phyloP scores from a whole-genome alignment of 1,140 invertebrate genomes.

The Gryon sp. region DNA sequence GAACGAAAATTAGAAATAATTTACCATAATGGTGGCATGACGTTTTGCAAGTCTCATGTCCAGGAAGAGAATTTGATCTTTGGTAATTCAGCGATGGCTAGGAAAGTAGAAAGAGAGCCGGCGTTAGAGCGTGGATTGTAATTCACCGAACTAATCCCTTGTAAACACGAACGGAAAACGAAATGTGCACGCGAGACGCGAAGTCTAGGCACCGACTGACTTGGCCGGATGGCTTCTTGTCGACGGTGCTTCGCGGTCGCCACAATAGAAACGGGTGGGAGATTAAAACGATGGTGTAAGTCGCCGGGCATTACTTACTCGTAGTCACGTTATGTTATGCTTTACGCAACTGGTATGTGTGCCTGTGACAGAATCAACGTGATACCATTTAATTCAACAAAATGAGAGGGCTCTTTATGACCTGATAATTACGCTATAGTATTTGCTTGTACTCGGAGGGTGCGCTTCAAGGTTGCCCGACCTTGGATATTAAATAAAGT shows the following conservation, averaged over 20 bases:
- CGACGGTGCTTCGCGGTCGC: conserved; percentile 67
- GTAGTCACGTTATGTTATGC: conserved; percentile 39
- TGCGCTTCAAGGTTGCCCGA: conserved; percentile 23
- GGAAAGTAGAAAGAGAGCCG: conserved; percentile 9
- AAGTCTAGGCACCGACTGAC: conserved; percentile 72
- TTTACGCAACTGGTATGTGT: conserved; percentile 38
- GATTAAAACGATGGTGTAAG: conserved; percentile 72
- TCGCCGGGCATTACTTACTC: conserved; percentile 38
- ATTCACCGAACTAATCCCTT: conserved; percentile 35
- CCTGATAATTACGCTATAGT: conserved; percentile 23
- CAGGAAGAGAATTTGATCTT: conserved; percentile 39
- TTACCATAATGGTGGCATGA: conserved; percentile 78
- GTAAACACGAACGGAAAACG: conserved; percentile 52
- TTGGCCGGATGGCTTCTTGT: conserved; percentile 72
- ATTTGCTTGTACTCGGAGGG: conserved; percentile 7
- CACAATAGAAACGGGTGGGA: conserved; percentile 75
- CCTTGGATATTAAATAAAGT: conserved; percentile 11
- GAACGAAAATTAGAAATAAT: conserved; percentile 29
- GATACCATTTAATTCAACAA: conserved; percentile 30
- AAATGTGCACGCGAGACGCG: conserved; percentile 67
- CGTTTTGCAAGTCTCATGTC: conserved; percentile 69
- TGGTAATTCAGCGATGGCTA: conserved; percentile 12
- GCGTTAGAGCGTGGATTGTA: conserved; percentile 23
- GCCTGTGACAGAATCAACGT: conserved; percentile 28
- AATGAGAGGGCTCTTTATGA: conserved; percentile 31